Percentiles rank a stretch among this genome's conserved stretches.
These are phyloP conservation scores for Mustela nigripes DNA, from an alignment of 2,113 vertebrate species.

Conservation along the genomic window DNA sequence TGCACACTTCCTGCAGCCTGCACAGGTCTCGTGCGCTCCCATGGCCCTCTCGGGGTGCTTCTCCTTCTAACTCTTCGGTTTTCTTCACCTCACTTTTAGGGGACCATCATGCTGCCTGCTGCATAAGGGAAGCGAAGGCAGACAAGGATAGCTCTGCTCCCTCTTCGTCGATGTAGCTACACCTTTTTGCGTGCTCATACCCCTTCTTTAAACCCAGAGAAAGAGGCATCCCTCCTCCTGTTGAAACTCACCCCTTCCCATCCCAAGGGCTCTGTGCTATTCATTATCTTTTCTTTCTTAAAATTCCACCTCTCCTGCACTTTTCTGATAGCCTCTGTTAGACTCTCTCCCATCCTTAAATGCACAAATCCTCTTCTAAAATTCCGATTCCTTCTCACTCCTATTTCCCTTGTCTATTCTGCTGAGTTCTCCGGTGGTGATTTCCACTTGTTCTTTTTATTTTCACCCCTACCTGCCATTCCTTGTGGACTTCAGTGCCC, in stretches of 20 bases:
- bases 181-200: not conserved
- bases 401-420: not conserved
- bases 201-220: not conserved
- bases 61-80: not conserved
- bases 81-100: not conserved
- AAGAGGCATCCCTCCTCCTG: not conserved
- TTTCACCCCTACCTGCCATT: not conserved
- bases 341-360: not conserved
- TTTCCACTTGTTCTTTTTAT: not conserved
- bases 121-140: not conserved
- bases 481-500: not conserved
- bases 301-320: not conserved
- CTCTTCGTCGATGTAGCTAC: not conserved
- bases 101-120: too few species aligned
- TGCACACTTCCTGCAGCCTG: not conserved
- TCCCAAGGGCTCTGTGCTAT: not conserved
- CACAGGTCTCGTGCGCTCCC: rapidly evolving
- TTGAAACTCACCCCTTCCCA: not conserved
- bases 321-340: not conserved
- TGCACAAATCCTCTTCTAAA: not conserved
- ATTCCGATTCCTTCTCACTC: not conserved
- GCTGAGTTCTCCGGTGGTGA: not conserved
- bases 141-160: not conserved
- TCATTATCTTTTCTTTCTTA: not conserved
- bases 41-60: not conserved